These are phyloP conservation scores for Corythaeola cristata DNA, from an alignment of 2,113 vertebrate genomes.

Conservation along the genomic window DNA sequence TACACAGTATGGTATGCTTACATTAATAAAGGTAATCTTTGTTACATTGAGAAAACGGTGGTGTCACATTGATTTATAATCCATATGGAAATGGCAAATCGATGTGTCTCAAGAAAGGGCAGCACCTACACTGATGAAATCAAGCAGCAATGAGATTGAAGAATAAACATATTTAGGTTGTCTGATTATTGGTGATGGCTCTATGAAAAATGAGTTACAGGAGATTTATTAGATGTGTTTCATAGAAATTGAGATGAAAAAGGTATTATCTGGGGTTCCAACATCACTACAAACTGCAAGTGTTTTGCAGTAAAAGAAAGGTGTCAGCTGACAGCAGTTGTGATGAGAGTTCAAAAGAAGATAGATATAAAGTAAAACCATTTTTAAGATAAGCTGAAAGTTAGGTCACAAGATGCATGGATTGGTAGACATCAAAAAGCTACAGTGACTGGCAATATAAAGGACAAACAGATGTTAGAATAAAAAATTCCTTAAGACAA, in stretches of 20 bases:
- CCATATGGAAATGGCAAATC: not conserved
- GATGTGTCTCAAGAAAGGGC: not conserved
- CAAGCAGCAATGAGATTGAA: not conserved
- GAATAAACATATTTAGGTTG: not conserved
- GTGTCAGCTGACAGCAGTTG: not conserved
- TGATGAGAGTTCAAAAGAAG: not conserved
- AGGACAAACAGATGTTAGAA: not conserved
- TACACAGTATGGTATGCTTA: not conserved
- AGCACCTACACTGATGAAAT: not conserved
- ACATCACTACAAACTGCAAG: not conserved
- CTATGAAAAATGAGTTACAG: not conserved
- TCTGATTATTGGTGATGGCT: not conserved
- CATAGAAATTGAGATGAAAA: not conserved
- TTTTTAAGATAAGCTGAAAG: not conserved
- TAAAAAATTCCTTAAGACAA: not conserved
- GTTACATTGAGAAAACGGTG: not conserved
- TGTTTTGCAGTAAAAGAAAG: not conserved
- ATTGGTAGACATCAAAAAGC: not conserved
- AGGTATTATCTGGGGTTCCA: not conserved
- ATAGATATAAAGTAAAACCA: not conserved
- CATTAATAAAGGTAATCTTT: not conserved
- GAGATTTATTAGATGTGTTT: not conserved
- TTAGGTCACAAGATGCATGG: not conserved
- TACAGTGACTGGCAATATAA: accelerated
- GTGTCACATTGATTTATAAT: not conserved